Evolutionary conservation across 2,797 vertebrate genomes (phyloP).

Genomic region (Scolopax rusticola): DNA sequence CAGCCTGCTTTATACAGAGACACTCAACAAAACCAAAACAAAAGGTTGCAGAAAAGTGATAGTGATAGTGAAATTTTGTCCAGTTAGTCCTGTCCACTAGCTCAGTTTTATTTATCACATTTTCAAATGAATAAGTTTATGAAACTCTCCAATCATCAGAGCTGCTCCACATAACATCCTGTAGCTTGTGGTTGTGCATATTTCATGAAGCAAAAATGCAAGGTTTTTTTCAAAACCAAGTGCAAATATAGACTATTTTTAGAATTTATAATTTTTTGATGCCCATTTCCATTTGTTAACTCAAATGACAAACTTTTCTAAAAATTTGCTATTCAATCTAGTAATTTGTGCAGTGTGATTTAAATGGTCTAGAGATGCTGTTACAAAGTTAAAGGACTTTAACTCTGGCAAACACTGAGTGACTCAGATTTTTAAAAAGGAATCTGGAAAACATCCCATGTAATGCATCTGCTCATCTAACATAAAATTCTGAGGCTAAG

Average conservation of each 20-base stretch:
- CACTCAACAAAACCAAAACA: background rate
- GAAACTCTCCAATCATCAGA: background rate
- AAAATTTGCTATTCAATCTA: background rate
- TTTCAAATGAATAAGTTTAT: background rate
- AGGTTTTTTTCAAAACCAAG: background rate
- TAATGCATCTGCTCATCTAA: constrained; percentile 62
- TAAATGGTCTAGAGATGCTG: background rate
- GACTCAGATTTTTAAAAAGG: constrained; percentile 39
- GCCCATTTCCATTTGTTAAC: background rate
- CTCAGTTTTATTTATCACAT: background rate
- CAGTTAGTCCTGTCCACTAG: background rate
- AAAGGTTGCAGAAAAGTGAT: background rate
- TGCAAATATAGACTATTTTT: background rate
- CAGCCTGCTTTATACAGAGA: background rate
- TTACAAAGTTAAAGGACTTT: background rate
- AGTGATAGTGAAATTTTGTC: background rate
- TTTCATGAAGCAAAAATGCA: background rate
- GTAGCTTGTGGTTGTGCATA: background rate
- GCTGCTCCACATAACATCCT: background rate
- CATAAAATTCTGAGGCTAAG: constrained; percentile 48
- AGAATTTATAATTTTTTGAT: background rate
- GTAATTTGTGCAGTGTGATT: background rate
- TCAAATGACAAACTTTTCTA: background rate
- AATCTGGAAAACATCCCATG: constrained; percentile 66
- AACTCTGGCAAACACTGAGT: background rate